Evolutionary conservation across 1,140 invertebrate genomes (phyloP).

Genomic region (Drosophila tristis): DNA sequence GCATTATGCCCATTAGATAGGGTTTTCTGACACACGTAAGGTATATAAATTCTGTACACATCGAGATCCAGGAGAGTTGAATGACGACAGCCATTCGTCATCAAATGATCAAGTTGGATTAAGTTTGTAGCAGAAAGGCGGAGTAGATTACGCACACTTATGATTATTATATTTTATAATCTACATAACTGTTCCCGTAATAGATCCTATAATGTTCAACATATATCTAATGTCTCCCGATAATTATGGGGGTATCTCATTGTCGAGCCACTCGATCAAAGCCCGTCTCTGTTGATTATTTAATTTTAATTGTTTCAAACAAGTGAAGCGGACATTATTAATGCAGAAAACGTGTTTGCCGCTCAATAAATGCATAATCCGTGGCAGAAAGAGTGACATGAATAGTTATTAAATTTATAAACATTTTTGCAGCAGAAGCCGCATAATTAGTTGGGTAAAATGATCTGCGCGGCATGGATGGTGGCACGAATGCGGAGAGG

Average conservation of each 20-base stretch:
- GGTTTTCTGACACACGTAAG: no score
- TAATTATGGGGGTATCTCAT: background rate
- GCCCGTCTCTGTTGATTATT: constrained; percentile 28
- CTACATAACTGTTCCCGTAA: no score
- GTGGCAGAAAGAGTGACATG: background rate
- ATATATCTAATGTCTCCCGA: no score
- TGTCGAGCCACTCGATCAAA: constrained; percentile 33
- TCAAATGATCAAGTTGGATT: no score
- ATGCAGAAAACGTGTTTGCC: constrained; percentile 30
- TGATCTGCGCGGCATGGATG: background rate
- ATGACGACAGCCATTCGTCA: no score
- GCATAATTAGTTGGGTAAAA: constrained; percentile 44
- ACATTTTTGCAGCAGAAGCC: constrained; percentile 17
- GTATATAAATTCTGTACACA: no score
- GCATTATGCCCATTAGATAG: no score
- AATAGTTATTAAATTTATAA: constrained; percentile 28
- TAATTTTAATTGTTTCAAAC: constrained; percentile 56
- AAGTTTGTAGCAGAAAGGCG: no score
- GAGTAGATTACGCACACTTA: no score
- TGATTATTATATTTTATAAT: no score
- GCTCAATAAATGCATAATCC: constrained; percentile 16
- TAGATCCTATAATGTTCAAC: no score
- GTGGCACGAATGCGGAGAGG: no score
- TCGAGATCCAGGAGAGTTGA: background rate
- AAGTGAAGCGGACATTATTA: constrained; percentile 15